A percentile compares a stretch with the other conserved stretches of the same genome.
Evolutionary conservation across 1,140 invertebrate genomes (phyloP).

Genomic region (Chymomyza costata): DNA sequence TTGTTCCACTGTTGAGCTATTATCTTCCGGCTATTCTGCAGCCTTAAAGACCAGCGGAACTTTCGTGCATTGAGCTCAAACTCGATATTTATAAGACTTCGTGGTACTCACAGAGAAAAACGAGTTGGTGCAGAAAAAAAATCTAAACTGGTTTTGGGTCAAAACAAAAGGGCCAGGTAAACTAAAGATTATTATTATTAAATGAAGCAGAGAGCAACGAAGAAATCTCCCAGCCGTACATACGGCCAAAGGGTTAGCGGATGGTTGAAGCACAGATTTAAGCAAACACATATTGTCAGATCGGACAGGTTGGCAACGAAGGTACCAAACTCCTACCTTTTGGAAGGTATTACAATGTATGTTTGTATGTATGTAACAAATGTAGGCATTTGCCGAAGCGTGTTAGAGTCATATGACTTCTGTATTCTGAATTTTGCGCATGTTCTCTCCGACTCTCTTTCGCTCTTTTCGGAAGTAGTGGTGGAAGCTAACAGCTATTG

Average conservation of each 20-base stretch:
- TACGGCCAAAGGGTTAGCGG: conserved; percentile 36
- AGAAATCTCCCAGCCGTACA: conserved; percentile 19
- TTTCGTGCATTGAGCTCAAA: too few species aligned
- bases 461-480: conserved; percentile 44
- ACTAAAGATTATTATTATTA: conserved; percentile 67
- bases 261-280: too few species aligned
- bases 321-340: conserved; percentile 5
- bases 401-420: conserved; percentile 23
- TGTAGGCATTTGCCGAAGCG: conserved; percentile 1
- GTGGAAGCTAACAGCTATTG: conserved; percentile 32
- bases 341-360: background rate
- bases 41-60: too few species aligned
- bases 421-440: too few species aligned
- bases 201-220: conserved; percentile 51
- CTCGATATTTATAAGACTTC: too few species aligned
- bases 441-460: background rate
- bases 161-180: conserved; percentile 51
- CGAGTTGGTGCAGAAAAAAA: conserved; percentile 42
- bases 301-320: conserved; percentile 35
- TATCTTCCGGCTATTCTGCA: too few species aligned
- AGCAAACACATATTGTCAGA: conserved; percentile 10
- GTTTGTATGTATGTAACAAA: background rate
- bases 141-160: conserved; percentile 52
- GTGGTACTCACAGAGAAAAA: too few species aligned
- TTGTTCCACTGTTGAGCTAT: too few species aligned